Evolutionary conservation across 2,113 vertebrate genomes (phyloP).

Genomic region (Heterochromis multidens): DNA sequence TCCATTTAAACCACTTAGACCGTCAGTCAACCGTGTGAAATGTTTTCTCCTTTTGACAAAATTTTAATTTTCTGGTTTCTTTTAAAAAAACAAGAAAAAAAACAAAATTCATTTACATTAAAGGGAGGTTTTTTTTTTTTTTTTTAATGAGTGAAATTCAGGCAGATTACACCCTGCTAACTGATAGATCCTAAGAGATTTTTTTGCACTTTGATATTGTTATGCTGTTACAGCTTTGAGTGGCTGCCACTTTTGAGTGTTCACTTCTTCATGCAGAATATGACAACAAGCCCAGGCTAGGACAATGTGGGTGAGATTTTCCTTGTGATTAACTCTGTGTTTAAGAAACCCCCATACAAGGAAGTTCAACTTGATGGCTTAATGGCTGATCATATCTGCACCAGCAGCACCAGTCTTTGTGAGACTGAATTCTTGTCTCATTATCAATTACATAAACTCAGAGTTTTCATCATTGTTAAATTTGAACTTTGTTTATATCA

Average conservation of each 20-base stretch:
- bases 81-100: background rate
- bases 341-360: background rate
- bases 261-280: background rate
- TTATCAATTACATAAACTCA: background rate
- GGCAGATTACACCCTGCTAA: background rate
- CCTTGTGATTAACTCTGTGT: background rate
- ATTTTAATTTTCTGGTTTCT: background rate
- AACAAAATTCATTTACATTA: background rate
- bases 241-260: background rate
- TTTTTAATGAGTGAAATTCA: background rate
- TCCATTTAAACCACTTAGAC: background rate
- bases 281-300: background rate
- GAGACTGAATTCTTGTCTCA: background rate
- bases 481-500: background rate
- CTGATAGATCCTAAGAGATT: background rate
- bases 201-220: background rate
- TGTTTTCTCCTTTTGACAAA: background rate
- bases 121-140: background rate
- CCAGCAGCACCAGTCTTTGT: background rate
- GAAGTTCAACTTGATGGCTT: background rate
- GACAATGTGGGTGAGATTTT: background rate
- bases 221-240: background rate
- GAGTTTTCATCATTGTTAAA: background rate
- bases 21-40: background rate
- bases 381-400: background rate